A percentile compares a stretch with the other conserved stretches of the same genome.
Evolutionary conservation across 2,113 vertebrate species (phyloP).

Genomic region (Ceratotherium simum): DNA sequence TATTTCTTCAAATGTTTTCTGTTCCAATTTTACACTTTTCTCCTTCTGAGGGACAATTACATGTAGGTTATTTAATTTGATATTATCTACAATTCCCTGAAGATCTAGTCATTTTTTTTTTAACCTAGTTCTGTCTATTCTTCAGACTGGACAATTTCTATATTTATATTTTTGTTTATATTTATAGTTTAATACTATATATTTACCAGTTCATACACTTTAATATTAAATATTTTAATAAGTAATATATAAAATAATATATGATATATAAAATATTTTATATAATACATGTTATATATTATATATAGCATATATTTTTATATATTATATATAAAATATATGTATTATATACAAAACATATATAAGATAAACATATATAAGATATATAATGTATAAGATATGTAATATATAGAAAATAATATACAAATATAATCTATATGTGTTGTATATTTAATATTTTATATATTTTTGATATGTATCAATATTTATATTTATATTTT

Average conservation of each 20-base stretch:
- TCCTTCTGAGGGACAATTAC: neutral
- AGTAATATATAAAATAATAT: neutral
- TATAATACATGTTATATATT: neutral
- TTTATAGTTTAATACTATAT: neutral
- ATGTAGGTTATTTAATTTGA: neutral
- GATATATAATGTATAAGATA: neutral
- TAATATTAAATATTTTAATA: neutral
- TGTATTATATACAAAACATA: neutral
- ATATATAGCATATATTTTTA: neutral
- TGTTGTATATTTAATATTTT: neutral
- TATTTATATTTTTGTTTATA: neutral
- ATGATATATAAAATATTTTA: neutral
- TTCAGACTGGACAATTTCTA: neutral
- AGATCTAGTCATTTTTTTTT: neutral
- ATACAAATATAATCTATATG: neutral
- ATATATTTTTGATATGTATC: no score
- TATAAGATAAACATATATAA: neutral
- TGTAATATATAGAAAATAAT: neutral
- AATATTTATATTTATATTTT: neutral
- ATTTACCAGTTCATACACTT: neutral
- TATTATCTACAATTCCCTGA: neutral
- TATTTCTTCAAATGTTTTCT: neutral
- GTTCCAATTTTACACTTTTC: neutral
- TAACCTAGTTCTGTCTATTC: neutral
- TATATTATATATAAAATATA: neutral